Evolutionary conservation across 2,113 vertebrate genomes (phyloP).

Genomic region (Sinocyclocheilus maitianheensis): DNA sequence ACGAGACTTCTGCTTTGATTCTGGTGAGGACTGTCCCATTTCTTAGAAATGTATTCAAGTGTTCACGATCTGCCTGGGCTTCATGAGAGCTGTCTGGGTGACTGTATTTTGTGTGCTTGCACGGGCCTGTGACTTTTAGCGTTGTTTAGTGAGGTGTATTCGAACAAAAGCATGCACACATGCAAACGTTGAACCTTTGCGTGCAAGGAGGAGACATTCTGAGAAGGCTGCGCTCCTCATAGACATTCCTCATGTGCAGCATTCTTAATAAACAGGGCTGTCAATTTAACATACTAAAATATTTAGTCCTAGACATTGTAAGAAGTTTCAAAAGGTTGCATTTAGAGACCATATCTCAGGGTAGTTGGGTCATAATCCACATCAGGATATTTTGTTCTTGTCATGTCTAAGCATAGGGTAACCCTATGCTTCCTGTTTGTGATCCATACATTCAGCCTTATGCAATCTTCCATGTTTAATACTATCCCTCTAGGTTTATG

Average conservation of each 20-base stretch:
- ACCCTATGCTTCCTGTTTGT: background rate
- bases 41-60: background rate
- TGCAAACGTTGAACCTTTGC: conserved; percentile 32
- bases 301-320: background rate
- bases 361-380: too few species aligned
- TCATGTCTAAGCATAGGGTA: background rate
- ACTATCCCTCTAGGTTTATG: conserved; percentile 32
- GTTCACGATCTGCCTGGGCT: conserved; percentile 12
- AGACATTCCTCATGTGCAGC: background rate
- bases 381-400: background rate
- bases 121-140: conserved; percentile 69
- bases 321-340: background rate
- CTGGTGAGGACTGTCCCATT: conserved; percentile 78
- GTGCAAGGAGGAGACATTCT: background rate
- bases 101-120: conserved; percentile 66
- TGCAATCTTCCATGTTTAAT: background rate
- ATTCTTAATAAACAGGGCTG: background rate
- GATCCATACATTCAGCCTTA: background rate
- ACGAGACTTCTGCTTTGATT: conserved; percentile 93
- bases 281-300: background rate
- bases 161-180: conserved; percentile 39
- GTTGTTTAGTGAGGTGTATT: conserved; percentile 46
- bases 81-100: conserved; percentile 18
- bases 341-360: too few species aligned
- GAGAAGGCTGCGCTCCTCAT: conserved; percentile 3